Conservation (phyloP, 2,888 invertebrate species). For the Lasioglossum villosulum region DNA sequence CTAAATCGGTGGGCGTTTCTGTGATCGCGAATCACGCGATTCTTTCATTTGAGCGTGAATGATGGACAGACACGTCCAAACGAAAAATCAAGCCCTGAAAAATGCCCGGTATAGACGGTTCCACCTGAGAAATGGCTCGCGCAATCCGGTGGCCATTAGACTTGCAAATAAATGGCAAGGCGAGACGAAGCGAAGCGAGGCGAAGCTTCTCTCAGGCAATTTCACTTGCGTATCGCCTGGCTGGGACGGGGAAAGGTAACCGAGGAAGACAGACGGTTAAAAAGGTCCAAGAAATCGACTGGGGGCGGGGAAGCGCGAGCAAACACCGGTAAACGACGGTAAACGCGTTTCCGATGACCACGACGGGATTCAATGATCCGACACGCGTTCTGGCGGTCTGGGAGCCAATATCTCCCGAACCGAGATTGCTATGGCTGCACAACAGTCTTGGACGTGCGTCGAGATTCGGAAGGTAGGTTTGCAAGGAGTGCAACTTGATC, state of each 20-base stretch:
- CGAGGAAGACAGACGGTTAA: constrained; percentile 2
- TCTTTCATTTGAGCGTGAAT: constrained; percentile 8
- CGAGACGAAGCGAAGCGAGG: constrained; percentile 21
- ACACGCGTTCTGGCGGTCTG: constrained; percentile 18
- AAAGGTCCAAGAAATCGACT: neutral
- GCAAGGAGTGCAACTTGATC: no score
- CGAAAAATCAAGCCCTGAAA: constrained; percentile 15
- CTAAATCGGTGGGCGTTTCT: neutral
- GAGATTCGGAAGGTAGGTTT: neutral
- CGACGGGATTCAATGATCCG: constrained; percentile 41
- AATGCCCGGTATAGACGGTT: neutral
- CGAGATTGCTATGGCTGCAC: constrained; percentile 28
- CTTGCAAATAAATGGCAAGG: constrained; percentile 6
- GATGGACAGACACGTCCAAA: neutral
- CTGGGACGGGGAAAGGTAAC: neutral
- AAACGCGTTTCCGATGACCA: constrained; percentile 40
- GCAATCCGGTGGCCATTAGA: neutral
- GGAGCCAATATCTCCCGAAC: constrained; percentile 49
- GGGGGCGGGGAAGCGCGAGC: constrained; percentile 1
- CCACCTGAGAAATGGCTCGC: constrained; percentile 23
- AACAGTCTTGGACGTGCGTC: constrained; percentile 50
- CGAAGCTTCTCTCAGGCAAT: constrained; percentile 17
- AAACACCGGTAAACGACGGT: constrained; percentile 44
- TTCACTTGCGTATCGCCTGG: constrained; percentile 8
- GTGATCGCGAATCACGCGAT: neutral